These are phyloP conservation scores for Thalassoma bifasciatum DNA, from an alignment of 2,113 vertebrate species.

Conservation along the genomic window DNA sequence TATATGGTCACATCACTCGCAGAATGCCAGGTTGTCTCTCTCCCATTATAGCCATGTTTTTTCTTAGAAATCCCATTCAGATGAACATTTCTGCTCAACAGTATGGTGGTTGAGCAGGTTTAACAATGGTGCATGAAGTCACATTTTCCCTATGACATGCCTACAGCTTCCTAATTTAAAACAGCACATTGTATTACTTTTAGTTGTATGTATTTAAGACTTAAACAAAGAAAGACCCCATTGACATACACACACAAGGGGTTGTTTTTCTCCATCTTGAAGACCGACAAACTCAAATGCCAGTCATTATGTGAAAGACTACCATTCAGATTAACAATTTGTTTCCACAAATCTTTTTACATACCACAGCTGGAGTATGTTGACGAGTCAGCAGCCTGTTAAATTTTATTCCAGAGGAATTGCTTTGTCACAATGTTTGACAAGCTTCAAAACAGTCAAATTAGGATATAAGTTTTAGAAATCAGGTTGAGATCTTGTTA, in stretches of 20 bases:
- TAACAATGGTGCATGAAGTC: background rate
- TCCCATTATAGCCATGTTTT: background rate
- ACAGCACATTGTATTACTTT: background rate
- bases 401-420: background rate
- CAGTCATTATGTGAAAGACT: constrained; percentile 9
- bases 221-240: background rate
- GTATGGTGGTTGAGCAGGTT: constrained; percentile 7
- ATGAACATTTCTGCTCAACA: background rate
- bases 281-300: background rate
- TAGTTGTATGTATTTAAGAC: background rate
- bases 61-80: background rate
- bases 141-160: constrained; percentile 17
- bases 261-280: background rate
- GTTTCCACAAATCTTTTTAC: background rate
- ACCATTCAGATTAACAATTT: background rate
- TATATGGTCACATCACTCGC: constrained; percentile 15
- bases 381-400: background rate
- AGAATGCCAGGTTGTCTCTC: background rate
- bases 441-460: too few relatives aligned
- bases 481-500: too few relatives aligned
- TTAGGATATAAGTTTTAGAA: too few relatives aligned
- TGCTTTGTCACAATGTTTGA: too few relatives aligned
- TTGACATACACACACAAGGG: background rate
- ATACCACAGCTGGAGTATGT: background rate
- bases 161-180: background rate